Conservation (phyloP, 2,888 invertebrate species). For the Drosophila multiciliata region DNA sequence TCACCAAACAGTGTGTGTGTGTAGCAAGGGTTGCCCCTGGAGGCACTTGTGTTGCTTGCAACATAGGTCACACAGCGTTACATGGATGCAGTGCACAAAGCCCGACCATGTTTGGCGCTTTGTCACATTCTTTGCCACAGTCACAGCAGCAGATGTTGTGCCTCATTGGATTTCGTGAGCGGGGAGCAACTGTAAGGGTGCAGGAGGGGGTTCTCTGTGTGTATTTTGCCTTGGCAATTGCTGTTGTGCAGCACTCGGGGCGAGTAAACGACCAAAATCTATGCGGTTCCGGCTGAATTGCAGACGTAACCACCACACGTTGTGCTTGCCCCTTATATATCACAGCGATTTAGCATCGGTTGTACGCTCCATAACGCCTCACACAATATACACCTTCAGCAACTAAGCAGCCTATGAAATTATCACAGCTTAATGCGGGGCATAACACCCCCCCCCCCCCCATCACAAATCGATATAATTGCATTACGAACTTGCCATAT, state of each 20-base stretch:
- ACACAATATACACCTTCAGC: conserved; percentile 17
- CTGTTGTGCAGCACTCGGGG: conserved; percentile 47
- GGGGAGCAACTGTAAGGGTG: not conserved
- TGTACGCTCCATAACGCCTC: conserved; percentile 15
- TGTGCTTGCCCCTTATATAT: conserved; percentile 10
- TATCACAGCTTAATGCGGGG: conserved; percentile 36
- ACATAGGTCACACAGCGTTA: conserved; percentile 62
- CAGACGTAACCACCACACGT: conserved; percentile 54
- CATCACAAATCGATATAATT: conserved; percentile 54
- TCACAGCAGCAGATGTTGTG: conserved; percentile 63
- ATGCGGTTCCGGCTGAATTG: conserved; percentile 75
- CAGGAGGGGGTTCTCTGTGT: conserved; percentile 1
- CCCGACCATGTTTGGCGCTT: conserved; percentile 27
- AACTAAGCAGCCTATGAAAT: conserved; percentile 46
- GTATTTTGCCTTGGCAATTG: conserved; percentile 41
- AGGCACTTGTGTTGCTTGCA: conserved; percentile 54
- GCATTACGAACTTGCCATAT: conserved; percentile 34
- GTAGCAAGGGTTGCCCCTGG: conserved; percentile 26
- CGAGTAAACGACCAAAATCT: conserved; percentile 69
- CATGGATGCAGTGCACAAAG: conserved; percentile 25
- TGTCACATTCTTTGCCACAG: conserved; percentile 66
- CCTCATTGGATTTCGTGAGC: conserved; percentile 60
- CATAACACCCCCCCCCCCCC: not conserved
- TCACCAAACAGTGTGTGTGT: conserved; percentile 41
- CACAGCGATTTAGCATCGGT: conserved; percentile 12